A percentile compares a stretch with the other conserved stretches of the same genome.
Conservation (phyloP, 2,113 vertebrate genomes). For the Fregetta grallaria region DNA sequence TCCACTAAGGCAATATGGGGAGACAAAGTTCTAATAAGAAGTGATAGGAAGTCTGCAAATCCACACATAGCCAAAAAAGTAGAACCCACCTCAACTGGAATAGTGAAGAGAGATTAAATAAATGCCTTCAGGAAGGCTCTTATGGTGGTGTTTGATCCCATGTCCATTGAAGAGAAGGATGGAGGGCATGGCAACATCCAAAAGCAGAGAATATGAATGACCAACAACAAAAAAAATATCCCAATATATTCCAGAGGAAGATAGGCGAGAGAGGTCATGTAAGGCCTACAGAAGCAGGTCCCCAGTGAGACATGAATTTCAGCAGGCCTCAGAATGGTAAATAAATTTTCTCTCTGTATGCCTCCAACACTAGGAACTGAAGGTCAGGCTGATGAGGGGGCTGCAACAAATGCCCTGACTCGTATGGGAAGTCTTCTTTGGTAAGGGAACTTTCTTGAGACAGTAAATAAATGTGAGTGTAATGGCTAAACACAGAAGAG, state of each 20-base stretch:
- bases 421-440: not conserved
- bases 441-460: not conserved
- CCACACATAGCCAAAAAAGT: not conserved
- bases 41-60: not conserved
- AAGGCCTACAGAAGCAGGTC: not conserved
- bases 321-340: not conserved
- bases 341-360: not conserved
- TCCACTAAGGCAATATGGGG: not conserved
- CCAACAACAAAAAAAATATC: not conserved
- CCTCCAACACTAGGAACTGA: not conserved
- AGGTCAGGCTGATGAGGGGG: not conserved
- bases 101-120: not conserved
- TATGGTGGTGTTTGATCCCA: not conserved
- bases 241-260: not conserved
- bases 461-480: not conserved
- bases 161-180: not conserved
- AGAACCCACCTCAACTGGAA: not conserved
- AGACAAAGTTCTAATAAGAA: not conserved
- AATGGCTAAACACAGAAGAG: not conserved
- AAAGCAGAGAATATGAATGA: not conserved
- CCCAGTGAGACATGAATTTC: not conserved
- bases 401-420: not conserved
- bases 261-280: not conserved
- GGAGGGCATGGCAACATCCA: not conserved
- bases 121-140: not conserved